These are phyloP conservation scores for Falcaria lacertinaria DNA, from an alignment of 2,888 invertebrate species.

Conservation along the genomic window DNA sequence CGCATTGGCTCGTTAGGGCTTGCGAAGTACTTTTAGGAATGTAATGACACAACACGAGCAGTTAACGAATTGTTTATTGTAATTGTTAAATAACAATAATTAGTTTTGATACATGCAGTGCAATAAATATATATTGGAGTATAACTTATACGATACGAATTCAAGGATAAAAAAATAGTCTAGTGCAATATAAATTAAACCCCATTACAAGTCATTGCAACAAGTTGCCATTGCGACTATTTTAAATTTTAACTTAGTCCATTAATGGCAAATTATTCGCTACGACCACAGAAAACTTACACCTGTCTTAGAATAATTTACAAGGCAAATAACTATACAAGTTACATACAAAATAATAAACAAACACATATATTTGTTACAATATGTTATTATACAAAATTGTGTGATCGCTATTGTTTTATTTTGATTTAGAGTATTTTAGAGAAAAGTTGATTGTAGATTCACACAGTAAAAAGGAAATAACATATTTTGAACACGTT, in stretches of 20 bases:
- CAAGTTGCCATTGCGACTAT: constrained; percentile 61
- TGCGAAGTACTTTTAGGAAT: constrained; percentile 5
- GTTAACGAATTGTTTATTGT: constrained; percentile 39
- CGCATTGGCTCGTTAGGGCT: constrained; percentile 10
- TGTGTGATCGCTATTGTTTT: too few relatives aligned
- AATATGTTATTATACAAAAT: too few relatives aligned
- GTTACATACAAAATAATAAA: too few relatives aligned
- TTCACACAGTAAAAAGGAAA: too few relatives aligned
- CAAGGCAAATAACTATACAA: constrained; percentile 7
- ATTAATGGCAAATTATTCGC: constrained; percentile 71
- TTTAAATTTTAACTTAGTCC: background rate
- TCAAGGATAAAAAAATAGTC: constrained; percentile 14
- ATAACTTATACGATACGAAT: constrained; percentile 15
- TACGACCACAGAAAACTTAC: constrained; percentile 44
- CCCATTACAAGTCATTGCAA: constrained; percentile 61
- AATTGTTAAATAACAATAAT: constrained; percentile 31
- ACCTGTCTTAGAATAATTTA: constrained; percentile 30
- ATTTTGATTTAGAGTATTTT: too few relatives aligned
- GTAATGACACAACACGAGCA: constrained; percentile 20
- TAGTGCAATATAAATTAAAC: constrained; percentile 31
- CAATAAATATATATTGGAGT: constrained; percentile 14
- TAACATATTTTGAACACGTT: too few relatives aligned
- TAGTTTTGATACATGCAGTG: constrained; percentile 28
- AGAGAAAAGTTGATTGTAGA: too few relatives aligned
- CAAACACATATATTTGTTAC: too few relatives aligned